These are phyloP conservation scores for Lota lota DNA, from an alignment of 2,113 vertebrate species.

Conservation along the genomic window DNA sequence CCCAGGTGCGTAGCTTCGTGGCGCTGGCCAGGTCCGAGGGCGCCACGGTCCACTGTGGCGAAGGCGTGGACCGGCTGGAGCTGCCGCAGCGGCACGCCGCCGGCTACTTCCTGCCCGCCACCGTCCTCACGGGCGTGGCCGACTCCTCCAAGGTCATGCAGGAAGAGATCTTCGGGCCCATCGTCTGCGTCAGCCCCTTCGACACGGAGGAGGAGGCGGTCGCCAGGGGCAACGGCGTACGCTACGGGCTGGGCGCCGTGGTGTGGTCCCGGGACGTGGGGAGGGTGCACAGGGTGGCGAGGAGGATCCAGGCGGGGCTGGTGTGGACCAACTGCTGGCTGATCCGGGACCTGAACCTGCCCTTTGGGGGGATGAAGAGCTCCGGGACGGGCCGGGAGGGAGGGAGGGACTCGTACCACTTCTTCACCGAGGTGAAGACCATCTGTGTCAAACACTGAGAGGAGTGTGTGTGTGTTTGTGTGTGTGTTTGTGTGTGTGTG, in stretches of 20 bases:
- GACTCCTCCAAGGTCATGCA: conserved; percentile 89
- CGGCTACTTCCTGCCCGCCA: conserved; percentile 92
- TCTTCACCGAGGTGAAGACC: conserved; percentile 96
- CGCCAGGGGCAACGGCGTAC: conserved; percentile 81
- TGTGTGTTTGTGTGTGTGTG: background rate
- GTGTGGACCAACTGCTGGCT: conserved; percentile 99
- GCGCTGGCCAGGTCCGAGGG: conserved; percentile 82
- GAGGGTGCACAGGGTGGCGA: conserved; percentile 83
- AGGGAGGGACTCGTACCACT: conserved; percentile 89
- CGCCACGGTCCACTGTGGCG: conserved; percentile 85
- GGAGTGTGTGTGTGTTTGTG: background rate
- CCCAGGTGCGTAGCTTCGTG: conserved; percentile 85
- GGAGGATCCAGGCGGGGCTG: conserved; percentile 81
- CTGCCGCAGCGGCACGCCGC: conserved; percentile 73
- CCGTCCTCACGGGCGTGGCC: conserved; percentile 81
- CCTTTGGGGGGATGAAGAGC: conserved; percentile 94
- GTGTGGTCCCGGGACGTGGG: conserved; percentile 88
- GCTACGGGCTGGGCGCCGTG: conserved; percentile 85
- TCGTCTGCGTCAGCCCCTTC: conserved; percentile 87
- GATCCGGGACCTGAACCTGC: conserved; percentile 91
- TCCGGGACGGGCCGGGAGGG: conserved; percentile 94
- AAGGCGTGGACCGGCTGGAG: conserved; percentile 80
- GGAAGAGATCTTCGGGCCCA: conserved; percentile 97
- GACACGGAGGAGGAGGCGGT: conserved; percentile 91
- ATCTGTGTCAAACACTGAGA: conserved; percentile 88